phyloP scores from a whole-genome alignment of 2,113 vertebrate species.

The Prinia subflava region DNA sequence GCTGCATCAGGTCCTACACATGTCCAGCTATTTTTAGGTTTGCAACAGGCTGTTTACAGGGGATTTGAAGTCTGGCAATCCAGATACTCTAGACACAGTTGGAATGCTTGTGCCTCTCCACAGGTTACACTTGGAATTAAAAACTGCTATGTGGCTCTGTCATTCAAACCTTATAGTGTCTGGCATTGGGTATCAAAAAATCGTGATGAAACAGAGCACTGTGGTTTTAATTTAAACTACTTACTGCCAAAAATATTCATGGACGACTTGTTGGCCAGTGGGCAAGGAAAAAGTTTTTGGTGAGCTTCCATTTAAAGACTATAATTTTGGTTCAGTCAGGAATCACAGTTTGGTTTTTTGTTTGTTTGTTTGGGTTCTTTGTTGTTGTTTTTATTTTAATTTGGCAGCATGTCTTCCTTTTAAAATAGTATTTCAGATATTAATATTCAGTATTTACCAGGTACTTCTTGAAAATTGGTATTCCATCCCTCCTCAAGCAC shows the following conservation, averaged over 20 bases:
- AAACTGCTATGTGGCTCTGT: slow-evolving; percentile 54
- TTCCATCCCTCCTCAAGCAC: neutral
- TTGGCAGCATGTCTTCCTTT: neutral
- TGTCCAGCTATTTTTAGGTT: slow-evolving; percentile 62
- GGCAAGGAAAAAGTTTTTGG: neutral
- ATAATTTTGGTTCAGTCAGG: neutral
- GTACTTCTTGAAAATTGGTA: neutral
- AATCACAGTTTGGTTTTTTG: rapidly evolving
- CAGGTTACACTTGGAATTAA: slow-evolving; percentile 62
- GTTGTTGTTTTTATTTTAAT: neutral
- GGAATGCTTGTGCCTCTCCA: slow-evolving; percentile 23
- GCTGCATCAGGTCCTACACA: slow-evolving; percentile 55
- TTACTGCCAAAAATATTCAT: slow-evolving; percentile 22
- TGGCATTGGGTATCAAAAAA: slow-evolving; percentile 36
- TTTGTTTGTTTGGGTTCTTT: too few relatives aligned
- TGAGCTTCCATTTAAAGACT: neutral
- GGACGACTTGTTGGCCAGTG: neutral
- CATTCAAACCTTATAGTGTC: slow-evolving; percentile 48
- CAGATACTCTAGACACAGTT: slow-evolving; percentile 65
- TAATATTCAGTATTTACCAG: neutral
- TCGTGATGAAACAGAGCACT: slow-evolving; percentile 19
- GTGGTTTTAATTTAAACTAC: slow-evolving; percentile 32
- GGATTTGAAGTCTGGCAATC: slow-evolving; percentile 64
- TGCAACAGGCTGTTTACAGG: slow-evolving; percentile 58
- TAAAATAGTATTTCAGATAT: neutral